A percentile compares a stretch with the other conserved stretches of the same genome.
These are phyloP conservation scores for Pseudomyrmex pallidus DNA, from an alignment of 1,140 invertebrate genomes.

Conservation along the genomic window DNA sequence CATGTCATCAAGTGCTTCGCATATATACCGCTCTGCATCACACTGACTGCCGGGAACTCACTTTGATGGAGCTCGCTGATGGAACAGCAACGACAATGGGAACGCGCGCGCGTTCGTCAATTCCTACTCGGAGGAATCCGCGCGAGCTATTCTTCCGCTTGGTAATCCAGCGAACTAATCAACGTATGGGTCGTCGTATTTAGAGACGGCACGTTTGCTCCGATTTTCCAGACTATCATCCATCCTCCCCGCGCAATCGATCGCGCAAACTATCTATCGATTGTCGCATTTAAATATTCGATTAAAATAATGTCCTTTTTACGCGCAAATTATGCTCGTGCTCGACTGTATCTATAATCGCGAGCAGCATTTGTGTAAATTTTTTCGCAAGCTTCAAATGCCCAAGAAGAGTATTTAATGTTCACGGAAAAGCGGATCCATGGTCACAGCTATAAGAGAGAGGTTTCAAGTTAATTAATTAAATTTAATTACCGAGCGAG, in stretches of 20 bases:
- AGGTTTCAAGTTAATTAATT: conserved; percentile 47
- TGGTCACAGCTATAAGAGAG: conserved; percentile 17
- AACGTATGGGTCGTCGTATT: conserved; percentile 23
- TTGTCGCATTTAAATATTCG: neutral
- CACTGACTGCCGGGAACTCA: conserved; percentile 31
- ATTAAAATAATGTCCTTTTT: conserved; percentile 2
- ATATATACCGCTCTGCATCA: conserved; percentile 58
- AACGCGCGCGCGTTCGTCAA: neutral
- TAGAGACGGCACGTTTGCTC: conserved; percentile 6
- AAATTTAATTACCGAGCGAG: conserved; percentile 49
- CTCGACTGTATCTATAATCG: neutral
- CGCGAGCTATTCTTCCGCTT: conserved; percentile 34
- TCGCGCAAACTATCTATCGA: neutral
- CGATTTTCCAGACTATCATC: neutral
- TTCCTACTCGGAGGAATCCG: conserved; percentile 19
- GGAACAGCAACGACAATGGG: conserved; percentile 46
- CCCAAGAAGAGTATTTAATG: conserved; percentile 36
- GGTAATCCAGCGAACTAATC: conserved; percentile 42
- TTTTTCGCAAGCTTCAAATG: conserved; percentile 48
- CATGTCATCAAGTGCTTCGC: conserved; percentile 64
- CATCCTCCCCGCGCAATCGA: neutral
- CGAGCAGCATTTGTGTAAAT: neutral
- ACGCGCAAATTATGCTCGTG: neutral
- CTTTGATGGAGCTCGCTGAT: conserved; percentile 45
- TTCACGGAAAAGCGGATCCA: conserved; percentile 32